These are phyloP conservation scores for Toxotes chatareus DNA, from an alignment of 2,113 vertebrate species.

Conservation along the genomic window DNA sequence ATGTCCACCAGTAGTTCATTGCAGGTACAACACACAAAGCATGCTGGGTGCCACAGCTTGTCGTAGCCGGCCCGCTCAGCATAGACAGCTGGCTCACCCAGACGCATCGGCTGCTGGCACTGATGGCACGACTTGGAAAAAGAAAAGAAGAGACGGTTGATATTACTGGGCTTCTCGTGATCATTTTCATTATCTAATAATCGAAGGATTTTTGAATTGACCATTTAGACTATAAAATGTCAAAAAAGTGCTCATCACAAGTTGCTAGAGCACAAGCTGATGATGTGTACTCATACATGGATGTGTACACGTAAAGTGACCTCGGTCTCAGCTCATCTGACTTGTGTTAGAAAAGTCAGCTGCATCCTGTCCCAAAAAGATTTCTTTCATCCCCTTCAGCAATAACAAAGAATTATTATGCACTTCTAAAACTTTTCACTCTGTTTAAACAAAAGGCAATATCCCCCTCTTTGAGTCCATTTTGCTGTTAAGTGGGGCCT, in stretches of 20 bases:
- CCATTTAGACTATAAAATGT: neutral
- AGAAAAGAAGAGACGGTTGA: neutral
- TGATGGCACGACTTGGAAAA: conserved; percentile 87
- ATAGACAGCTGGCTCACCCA: conserved; percentile 94
- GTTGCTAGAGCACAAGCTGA: no score
- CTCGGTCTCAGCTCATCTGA: neutral
- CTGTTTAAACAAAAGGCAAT: conserved; percentile 26
- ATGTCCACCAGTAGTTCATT: conserved; percentile 95
- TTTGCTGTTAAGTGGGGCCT: neutral
- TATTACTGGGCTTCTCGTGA: no score
- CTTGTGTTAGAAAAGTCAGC: neutral
- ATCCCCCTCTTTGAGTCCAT: conserved; percentile 21
- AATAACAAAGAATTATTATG: conserved; percentile 17
- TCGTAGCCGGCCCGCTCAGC: conserved; percentile 95
- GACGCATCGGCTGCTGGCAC: conserved; percentile 90
- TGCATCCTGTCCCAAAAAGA: conserved; percentile 9
- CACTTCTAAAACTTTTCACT: neutral
- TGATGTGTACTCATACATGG: neutral
- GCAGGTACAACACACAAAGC: conserved; percentile 93
- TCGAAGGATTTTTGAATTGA: neutral
- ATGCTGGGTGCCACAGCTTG: conserved; percentile 96
- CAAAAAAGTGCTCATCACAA: neutral
- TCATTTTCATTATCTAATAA: neutral
- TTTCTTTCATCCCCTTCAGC: neutral
- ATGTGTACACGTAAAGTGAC: no score